Percentiles rank a stretch among this genome's conserved stretches.
Evolutionary conservation across 2,888 invertebrate genomes (phyloP).

Genomic region (Norana najaformis): DNA sequence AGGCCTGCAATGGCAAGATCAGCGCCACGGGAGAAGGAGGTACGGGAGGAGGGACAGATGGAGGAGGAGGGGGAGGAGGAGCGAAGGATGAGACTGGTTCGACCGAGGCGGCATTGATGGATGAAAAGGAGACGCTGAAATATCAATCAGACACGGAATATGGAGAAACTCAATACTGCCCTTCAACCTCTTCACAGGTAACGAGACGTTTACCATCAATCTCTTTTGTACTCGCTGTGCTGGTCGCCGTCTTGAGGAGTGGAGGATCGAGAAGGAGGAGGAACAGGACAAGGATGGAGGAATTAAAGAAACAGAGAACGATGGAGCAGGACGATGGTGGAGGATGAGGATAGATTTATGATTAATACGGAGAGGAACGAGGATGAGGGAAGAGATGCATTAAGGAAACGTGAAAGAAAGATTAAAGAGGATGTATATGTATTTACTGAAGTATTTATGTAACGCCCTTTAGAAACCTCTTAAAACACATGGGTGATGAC

Average conservation of each 20-base stretch:
- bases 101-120: neutral
- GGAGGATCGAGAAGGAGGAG: neutral
- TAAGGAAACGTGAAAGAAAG: too few relatives aligned
- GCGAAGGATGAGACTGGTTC: neutral
- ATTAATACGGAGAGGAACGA: too few relatives aligned
- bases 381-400: too few relatives aligned
- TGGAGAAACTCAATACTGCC: neutral
- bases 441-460: too few relatives aligned
- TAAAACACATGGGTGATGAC: too few relatives aligned
- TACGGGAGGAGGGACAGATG: neutral
- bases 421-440: too few relatives aligned
- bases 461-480: too few relatives aligned
- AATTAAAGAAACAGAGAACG: too few relatives aligned
- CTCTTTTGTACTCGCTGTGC: neutral
- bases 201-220: conserved; percentile 1
- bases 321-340: too few relatives aligned
- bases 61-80: neutral
- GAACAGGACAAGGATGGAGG: too few relatives aligned
- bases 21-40: neutral
- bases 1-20: neutral
- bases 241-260: neutral
- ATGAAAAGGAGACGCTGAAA: neutral
- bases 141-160: conserved; percentile 18
- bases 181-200: conserved; percentile 14
- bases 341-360: too few relatives aligned